Percentiles rank a stretch among this genome's conserved stretches.
Conservation (phyloP, 2,113 vertebrate genomes). For the Scytalopus superciliaris region DNA sequence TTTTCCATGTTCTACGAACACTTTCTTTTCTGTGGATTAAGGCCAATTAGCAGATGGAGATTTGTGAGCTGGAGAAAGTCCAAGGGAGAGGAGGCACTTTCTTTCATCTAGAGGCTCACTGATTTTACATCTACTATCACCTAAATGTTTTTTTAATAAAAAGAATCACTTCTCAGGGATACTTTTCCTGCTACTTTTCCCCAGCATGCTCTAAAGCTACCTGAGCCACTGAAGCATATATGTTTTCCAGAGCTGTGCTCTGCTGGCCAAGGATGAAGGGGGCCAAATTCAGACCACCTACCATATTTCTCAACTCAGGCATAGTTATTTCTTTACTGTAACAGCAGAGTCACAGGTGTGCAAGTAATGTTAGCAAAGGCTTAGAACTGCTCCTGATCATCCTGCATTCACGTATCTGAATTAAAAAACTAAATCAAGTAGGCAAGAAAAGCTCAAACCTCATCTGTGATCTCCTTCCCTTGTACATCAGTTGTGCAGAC, state of each 20-base stretch:
- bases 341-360: not conserved
- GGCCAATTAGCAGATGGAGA: conserved; percentile 62
- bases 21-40: conserved; percentile 43
- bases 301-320: not conserved
- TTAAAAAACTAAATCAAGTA: not conserved
- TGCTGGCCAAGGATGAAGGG: not conserved
- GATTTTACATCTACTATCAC: not conserved
- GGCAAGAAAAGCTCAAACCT: not conserved
- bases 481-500: not conserved
- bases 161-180: not conserved
- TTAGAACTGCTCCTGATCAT: not conserved
- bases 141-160: conserved; percentile 26
- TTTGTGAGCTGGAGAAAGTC: conserved; percentile 36
- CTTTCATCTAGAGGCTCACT: conserved; percentile 19
- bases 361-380: not conserved
- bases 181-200: not conserved
- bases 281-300: not conserved
- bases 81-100: not conserved
- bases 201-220: not conserved
- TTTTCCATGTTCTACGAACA: conserved; percentile 25
- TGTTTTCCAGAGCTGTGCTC: not conserved
- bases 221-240: not conserved
- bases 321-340: not conserved
- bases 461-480: not conserved
- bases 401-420: not conserved